Base-by-base conservation (phyloP, 1,140 invertebrate species). In the Sweltsa coloradensis region DNA sequence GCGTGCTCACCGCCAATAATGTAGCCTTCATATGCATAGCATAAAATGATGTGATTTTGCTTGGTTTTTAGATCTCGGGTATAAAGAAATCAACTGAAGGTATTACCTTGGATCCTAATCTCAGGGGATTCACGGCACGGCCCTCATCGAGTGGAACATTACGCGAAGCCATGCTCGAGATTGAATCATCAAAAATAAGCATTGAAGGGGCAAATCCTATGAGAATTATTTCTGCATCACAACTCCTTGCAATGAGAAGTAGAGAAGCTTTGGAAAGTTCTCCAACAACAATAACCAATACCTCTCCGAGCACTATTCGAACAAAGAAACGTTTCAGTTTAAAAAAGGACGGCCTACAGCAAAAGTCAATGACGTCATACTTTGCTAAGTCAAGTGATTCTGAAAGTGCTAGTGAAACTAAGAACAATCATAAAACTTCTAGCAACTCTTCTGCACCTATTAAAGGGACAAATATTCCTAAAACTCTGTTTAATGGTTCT, bases 171-270 rank as follows among this genome's bases (percentile, higher is more conserved):
- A 39, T 47, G n/a, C 16, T 16, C n/a, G 24, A 29, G 9, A 13
- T 41, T 13, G 24, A 40, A 14, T 5, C 34, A 22, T 21, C 23
- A 29, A 18, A 26, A n/a, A 21, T 23, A 16, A 14, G n/a, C n/a
- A 14, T 21, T 22, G 9, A 29, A 18, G 13, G 11, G 5, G n/a
- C 13, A 13, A 26, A 44, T 18, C 6, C 6, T 22, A 1, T 25
- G 5, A 25, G 16, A 3, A 41, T 41, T 41, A 31, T 47, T 5
- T 24, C 36, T 14, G 37, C 46, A 13, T 47, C 46, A 22, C 46
- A 47, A 1, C 16, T 47, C 9, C 16, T 40, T 9, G 29, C 0
- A 18, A 23, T 3, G 22, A 23, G 31, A 16, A 14, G 41, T 23
- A 6, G 26, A 41, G 9, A 29, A 21, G 16, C n/a, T 0, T n/a